Evolutionary conservation across 2,888 invertebrate genomes (phyloP).

Genomic region (Branchipolynoe longqiensis): DNA sequence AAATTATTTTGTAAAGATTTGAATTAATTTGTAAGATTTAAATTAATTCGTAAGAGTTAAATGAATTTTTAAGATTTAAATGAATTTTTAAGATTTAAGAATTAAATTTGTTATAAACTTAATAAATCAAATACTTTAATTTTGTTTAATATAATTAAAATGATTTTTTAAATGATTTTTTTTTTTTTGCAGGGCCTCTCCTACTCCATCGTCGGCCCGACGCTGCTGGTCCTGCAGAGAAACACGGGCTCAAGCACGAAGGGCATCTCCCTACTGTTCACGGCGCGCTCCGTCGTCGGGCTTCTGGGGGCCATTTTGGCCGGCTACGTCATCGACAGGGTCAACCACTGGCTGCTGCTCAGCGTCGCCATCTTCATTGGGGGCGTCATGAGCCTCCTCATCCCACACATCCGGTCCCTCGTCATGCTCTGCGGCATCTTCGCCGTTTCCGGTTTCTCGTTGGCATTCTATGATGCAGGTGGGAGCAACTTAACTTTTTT

Average conservation of each 20-base stretch:
- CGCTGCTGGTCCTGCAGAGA: background rate
- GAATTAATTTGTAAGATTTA: too few species aligned
- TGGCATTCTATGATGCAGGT: background rate
- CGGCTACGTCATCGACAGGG: background rate
- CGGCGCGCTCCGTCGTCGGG: background rate
- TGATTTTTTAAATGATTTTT: too few species aligned
- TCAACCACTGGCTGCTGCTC: background rate
- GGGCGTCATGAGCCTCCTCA: background rate
- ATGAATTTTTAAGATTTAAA: too few species aligned
- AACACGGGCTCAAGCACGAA: background rate
- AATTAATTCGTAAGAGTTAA: too few species aligned
- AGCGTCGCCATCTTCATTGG: background rate
- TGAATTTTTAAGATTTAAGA: too few species aligned
- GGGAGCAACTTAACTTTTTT: too few species aligned
- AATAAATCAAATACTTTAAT: too few species aligned
- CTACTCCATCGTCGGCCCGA: background rate
- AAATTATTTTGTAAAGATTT: too few species aligned
- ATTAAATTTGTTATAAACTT: too few species aligned
- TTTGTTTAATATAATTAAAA: too few species aligned
- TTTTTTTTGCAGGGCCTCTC: background rate
- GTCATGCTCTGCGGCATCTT: background rate
- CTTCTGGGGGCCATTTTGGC: background rate
- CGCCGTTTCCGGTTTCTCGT: background rate
- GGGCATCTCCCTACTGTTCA: background rate
- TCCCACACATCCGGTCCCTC: background rate